phyloP scores from a whole-genome alignment of 2,888 invertebrate genomes.

The Agriopis leucophaearia region DNA sequence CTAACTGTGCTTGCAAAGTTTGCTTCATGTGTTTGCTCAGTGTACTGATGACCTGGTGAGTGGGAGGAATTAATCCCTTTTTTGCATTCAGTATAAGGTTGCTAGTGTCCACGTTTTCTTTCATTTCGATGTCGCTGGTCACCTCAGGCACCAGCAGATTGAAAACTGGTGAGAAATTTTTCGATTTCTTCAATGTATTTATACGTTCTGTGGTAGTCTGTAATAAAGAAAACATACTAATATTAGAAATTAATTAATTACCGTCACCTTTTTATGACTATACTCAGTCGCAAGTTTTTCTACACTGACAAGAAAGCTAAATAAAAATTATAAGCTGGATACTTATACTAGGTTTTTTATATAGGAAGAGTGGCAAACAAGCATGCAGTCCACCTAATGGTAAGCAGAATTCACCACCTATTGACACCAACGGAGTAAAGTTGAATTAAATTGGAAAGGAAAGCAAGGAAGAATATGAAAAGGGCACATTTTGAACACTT shows the following conservation, averaged over 20 bases:
- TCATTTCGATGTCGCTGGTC: constrained; percentile 82
- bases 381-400: no score
- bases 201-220: constrained; percentile 88
- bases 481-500: not conserved
- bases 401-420: no score
- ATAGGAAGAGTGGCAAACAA: no score
- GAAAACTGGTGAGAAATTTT: constrained; percentile 90
- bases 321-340: no score
- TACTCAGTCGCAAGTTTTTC: no score
- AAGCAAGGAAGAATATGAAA: no score
- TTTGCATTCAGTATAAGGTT: constrained; percentile 69
- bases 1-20: constrained; percentile 89
- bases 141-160: constrained; percentile 88
- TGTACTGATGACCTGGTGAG: constrained; percentile 85
- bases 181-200: constrained; percentile 86
- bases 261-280: not conserved
- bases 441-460: no score
- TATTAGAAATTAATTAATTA: not conserved
- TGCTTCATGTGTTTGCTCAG: constrained; percentile 90
- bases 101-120: constrained; percentile 79
- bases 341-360: no score
- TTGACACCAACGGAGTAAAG: no score
- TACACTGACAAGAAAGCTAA: no score
- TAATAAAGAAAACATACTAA: constrained; percentile 44
- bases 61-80: constrained; percentile 73